A percentile compares a stretch with the other conserved stretches of the same genome.
Evolutionary conservation across 1,140 invertebrate species (phyloP).

Genomic region (Zaprionus tsacasi): DNA sequence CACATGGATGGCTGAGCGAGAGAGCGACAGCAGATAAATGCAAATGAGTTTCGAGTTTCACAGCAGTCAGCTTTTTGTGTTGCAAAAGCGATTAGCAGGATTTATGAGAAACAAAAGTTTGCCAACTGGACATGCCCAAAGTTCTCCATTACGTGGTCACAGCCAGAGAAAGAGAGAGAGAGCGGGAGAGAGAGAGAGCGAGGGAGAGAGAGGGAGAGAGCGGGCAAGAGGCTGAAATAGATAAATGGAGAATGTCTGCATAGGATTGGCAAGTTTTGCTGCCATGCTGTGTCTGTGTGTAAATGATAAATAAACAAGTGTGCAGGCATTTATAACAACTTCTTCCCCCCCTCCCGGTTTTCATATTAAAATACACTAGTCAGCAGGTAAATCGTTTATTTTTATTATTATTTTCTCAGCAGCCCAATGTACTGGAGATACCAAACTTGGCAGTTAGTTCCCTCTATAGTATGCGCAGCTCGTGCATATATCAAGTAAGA

Average conservation of each 20-base stretch:
- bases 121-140: slow-evolving; percentile 44
- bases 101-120: slow-evolving; percentile 65
- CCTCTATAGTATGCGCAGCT: neutral
- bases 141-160: slow-evolving; percentile 62
- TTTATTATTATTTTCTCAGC: no score
- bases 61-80: slow-evolving; percentile 67
- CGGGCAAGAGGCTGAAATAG: slow-evolving; percentile 16
- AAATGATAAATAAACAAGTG: slow-evolving; percentile 80
- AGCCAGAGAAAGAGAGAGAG: neutral
- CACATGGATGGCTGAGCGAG: neutral
- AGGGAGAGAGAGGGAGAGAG: neutral
- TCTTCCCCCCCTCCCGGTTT: slow-evolving; percentile 28
- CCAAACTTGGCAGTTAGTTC: neutral
- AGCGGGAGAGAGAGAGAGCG: neutral
- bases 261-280: slow-evolving; percentile 41
- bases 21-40: slow-evolving; percentile 40
- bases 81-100: slow-evolving; percentile 74
- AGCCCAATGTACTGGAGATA: no score
- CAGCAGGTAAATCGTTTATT: slow-evolving; percentile 1
- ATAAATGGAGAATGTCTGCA: slow-evolving; percentile 45
- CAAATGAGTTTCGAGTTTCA: slow-evolving; percentile 42
- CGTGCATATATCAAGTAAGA: no score
- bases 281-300: slow-evolving; percentile 27
- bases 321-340: slow-evolving; percentile 50
- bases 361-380: slow-evolving; percentile 29